Percentiles rank a stretch among this genome's conserved stretches.
These are phyloP conservation scores for Pediacus dermestoides DNA, from an alignment of 2,888 invertebrate species.

Conservation along the genomic window DNA sequence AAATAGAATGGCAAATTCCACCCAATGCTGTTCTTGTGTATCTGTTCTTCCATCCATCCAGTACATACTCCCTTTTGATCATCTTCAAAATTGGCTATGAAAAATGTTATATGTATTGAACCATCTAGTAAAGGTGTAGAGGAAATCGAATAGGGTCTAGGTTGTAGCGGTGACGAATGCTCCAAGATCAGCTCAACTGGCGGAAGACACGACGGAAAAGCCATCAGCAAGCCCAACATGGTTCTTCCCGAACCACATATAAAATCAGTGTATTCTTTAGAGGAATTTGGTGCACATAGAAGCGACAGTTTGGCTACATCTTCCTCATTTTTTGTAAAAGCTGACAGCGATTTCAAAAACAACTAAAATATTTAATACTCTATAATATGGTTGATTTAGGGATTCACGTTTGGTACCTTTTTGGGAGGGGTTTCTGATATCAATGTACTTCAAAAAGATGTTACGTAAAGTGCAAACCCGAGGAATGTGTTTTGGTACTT, in stretches of 20 bases:
- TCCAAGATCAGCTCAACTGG: constrained; percentile 62
- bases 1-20: constrained; percentile 56
- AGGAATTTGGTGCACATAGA: constrained; percentile 69
- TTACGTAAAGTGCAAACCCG: constrained; percentile 56
- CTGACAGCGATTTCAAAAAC: constrained; percentile 65
- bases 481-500: constrained; percentile 62
- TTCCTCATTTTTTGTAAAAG: constrained; percentile 54
- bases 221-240: constrained; percentile 62
- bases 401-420: constrained; percentile 63
- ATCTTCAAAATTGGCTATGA: constrained; percentile 53
- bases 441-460: constrained; percentile 62
- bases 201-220: constrained; percentile 68
- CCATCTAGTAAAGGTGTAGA: constrained; percentile 56
- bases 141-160: constrained; percentile 76
- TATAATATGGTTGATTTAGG: constrained; percentile 2
- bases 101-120: constrained; percentile 66
- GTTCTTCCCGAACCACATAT: constrained; percentile 56
- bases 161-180: constrained; percentile 68
- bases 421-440: constrained; percentile 64
- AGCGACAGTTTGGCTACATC: constrained; percentile 64
- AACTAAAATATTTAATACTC: constrained; percentile 47
- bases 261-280: constrained; percentile 57
- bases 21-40: no score
- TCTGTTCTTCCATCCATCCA: constrained; percentile 60
- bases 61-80: constrained; percentile 64